Base-by-base conservation (phyloP, 2,113 vertebrate species). In the Phoenicopterus ruber region DNA sequence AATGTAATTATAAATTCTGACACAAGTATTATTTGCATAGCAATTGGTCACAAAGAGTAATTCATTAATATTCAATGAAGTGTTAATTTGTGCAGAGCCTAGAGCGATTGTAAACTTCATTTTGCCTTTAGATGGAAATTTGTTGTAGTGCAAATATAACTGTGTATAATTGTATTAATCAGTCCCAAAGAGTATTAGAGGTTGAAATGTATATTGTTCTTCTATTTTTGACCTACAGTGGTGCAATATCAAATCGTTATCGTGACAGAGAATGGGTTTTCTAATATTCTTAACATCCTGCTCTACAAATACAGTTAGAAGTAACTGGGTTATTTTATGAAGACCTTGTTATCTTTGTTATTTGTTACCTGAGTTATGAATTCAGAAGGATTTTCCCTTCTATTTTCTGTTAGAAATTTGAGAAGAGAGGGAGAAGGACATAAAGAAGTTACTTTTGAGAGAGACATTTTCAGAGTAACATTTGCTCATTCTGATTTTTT, bases 41-140 rank as follows among this genome's bases (percentile, higher is more conserved):
- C 97, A 98, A 96, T 97, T 97, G 97, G 91, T 97, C 92, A 96
- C 92, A 98, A 98, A 97, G 94, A 98, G 63, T 98, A 98, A 98
- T 97, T 97, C 79, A 98, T 98, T 98, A 98, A 98, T 98, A 98
- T 97, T 98, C 96, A 97, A 96, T 97, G 94, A 97, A 97, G 83
- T 94, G 73, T 94, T 97, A 98, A 98, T 98, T 97, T 97, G 87
- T 95, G 89, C 73, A 97, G 91, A 96, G 94, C 95, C 96, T 98
- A 81, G 61, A 97, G 97, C 54, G 21, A 95, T 96, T 97, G 97
- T 97, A 98, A 98, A 97, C 95, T 98, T 97, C 92, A 81, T 98
- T 98, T 98, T 98, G 85, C 95, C 97, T 98, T 98, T 97, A 97
- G 97, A 97, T 97, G 97, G 92, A 97, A 98, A 97, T 97, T 97